These are phyloP conservation scores for Stegana nigrithorax DNA, from an alignment of 2,888 invertebrate species.

Conservation along the genomic window DNA sequence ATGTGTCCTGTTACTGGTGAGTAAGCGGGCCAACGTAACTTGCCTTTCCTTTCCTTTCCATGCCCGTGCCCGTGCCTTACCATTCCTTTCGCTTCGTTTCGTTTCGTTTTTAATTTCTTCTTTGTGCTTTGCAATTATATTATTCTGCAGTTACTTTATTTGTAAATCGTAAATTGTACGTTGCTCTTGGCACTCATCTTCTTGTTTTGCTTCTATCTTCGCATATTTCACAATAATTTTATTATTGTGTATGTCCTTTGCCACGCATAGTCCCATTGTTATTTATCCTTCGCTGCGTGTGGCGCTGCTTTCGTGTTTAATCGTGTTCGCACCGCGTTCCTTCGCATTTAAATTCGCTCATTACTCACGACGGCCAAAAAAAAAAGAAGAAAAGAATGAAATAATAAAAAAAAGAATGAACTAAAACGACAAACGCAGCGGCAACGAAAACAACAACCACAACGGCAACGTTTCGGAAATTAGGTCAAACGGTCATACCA, in stretches of 20 bases:
- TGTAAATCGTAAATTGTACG: not conserved
- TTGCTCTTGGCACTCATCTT: not conserved
- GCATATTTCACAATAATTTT: slow-evolving; percentile 15
- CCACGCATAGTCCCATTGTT: too few relatives aligned
- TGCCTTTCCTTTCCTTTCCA: too few relatives aligned
- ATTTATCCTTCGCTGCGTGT: slow-evolving; percentile 31
- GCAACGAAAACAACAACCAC: not conserved
- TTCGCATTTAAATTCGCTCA: slow-evolving; percentile 55
- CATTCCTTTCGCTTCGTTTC: not conserved
- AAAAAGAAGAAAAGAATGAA: not conserved
- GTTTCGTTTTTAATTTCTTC: not conserved
- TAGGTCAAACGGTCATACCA: slow-evolving; percentile 67
- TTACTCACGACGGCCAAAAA: slow-evolving; percentile 40
- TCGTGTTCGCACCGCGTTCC: slow-evolving; percentile 32
- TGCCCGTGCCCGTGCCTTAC: not conserved
- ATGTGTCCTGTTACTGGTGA: slow-evolving; percentile 90
- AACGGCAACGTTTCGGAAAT: slow-evolving; percentile 42
- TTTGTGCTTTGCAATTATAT: too few relatives aligned
- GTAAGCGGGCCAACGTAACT: too few relatives aligned
- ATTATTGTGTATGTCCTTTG: slow-evolving; percentile 27
- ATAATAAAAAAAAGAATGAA: too few relatives aligned
- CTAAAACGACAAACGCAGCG: not conserved
- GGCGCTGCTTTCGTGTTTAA: slow-evolving; percentile 31
- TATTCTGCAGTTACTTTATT: not conserved
- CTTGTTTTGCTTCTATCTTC: not conserved